These are phyloP conservation scores for Electrophaes corylata DNA, from an alignment of 2,888 invertebrate genomes.

Conservation along the genomic window DNA sequence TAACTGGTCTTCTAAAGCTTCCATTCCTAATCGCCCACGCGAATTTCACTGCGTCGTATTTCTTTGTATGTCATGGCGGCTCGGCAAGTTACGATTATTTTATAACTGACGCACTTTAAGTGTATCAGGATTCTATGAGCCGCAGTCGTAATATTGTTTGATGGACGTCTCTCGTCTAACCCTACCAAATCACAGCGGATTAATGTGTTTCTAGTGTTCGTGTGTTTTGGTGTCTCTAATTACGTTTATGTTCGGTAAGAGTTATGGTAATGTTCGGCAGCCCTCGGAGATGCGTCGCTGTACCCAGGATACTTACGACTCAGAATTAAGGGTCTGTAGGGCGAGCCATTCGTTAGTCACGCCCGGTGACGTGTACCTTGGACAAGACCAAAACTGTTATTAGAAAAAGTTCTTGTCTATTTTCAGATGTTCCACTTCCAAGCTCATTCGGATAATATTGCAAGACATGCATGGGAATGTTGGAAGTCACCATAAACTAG, in stretches of 20 bases:
- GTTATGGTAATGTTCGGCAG: constrained; percentile 80
- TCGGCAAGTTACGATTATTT: constrained; percentile 59
- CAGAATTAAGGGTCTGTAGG: constrained; percentile 83
- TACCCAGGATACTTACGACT: constrained; percentile 82
- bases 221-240: constrained; percentile 79
- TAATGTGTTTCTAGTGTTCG: constrained; percentile 77
- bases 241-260: constrained; percentile 74
- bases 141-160: constrained; percentile 53
- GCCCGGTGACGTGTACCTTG: constrained; percentile 84
- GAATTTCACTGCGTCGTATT: constrained; percentile 47
- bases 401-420: constrained; percentile 74
- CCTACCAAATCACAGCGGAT: constrained; percentile 73
- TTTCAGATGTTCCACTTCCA: constrained; percentile 55
- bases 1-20: constrained; percentile 55
- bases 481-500: constrained; percentile 54
- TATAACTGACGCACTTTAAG: constrained; percentile 55
- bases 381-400: constrained; percentile 84
- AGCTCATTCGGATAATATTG: constrained; percentile 40
- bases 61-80: constrained; percentile 53
- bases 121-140: constrained; percentile 61
- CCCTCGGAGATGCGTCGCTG: constrained; percentile 66
- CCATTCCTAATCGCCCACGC: constrained; percentile 60
- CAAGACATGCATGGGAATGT: constrained; percentile 35
- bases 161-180: constrained; percentile 67
- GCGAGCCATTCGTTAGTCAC: constrained; percentile 84